A percentile compares a stretch with the other conserved stretches of the same genome.
phyloP scores from a whole-genome alignment of 2,113 vertebrate species.

The Python bivittatus region DNA sequence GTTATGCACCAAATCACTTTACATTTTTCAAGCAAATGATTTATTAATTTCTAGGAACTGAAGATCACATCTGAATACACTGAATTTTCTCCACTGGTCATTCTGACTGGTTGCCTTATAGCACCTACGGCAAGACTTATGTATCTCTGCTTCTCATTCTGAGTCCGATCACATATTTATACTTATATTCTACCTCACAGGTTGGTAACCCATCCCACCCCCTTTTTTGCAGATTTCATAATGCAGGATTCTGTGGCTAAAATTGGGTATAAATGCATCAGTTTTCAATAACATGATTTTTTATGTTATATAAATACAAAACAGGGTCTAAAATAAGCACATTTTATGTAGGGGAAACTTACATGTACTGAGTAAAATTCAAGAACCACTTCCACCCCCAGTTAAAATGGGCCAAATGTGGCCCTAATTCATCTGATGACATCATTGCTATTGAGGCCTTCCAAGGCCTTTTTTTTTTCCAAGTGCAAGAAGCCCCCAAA shows the following conservation, averaged over 20 bases:
- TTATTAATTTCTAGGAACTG: not conserved
- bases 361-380: not conserved
- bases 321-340: not conserved
- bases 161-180: not conserved
- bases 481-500: not conserved
- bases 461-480: not conserved
- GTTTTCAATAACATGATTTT: not conserved
- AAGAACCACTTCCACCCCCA: not conserved
- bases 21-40: not conserved
- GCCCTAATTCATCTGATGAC: not conserved
- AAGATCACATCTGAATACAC: not conserved
- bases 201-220: not conserved
- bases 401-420: not conserved
- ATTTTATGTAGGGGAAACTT: not conserved
- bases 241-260: not conserved
- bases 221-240: not conserved
- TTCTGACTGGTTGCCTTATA: not conserved
- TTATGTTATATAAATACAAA: not conserved
- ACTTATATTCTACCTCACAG: not conserved
- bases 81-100: too few species aligned
- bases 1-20: not conserved
- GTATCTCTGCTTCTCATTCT: not conserved
- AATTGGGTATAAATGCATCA: not conserved
- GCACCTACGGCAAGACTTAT: not conserved
- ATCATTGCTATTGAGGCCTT: not conserved